Conservation (phyloP, 2,888 invertebrate genomes). For the Mesorhabditis belari region DNA sequence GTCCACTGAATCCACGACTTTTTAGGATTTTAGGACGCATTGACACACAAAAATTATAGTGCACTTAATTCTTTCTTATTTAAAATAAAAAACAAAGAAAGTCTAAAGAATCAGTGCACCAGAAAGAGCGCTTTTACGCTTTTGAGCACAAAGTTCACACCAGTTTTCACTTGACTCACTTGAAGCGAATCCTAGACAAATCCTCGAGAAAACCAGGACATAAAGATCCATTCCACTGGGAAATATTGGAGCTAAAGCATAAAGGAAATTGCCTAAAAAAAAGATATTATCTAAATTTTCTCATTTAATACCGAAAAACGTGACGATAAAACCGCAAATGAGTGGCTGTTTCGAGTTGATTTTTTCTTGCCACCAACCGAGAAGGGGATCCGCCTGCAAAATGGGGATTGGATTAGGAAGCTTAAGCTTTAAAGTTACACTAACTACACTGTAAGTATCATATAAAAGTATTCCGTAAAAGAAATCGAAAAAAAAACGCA, state of each 20-base stretch:
- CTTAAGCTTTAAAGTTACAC: background rate
- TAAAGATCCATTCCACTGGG: background rate
- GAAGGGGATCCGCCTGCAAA: background rate
- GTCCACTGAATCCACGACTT: too few relatives aligned
- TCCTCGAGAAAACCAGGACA: background rate
- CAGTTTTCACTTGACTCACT: too few relatives aligned
- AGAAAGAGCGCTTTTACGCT: too few relatives aligned
- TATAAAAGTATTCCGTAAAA: background rate
- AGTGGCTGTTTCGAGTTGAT: background rate
- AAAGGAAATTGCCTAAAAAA: background rate
- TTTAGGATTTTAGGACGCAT: too few relatives aligned
- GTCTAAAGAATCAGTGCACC: too few relatives aligned
- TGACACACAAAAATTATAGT: too few relatives aligned
- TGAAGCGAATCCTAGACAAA: background rate
- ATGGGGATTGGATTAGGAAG: background rate
- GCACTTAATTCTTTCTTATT: too few relatives aligned
- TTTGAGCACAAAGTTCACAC: too few relatives aligned
- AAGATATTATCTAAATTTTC: background rate
- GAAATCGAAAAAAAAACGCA: background rate
- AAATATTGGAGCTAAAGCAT: background rate
- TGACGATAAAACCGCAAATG: background rate
- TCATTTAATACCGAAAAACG: background rate
- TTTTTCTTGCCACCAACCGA: background rate
- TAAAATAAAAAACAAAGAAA: too few relatives aligned
- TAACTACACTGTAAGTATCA: background rate